Percentiles rank a stretch among this genome's conserved stretches.
These are phyloP conservation scores for Aldabrachelys gigantea DNA, from an alignment of 2,113 vertebrate species.

Conservation along the genomic window DNA sequence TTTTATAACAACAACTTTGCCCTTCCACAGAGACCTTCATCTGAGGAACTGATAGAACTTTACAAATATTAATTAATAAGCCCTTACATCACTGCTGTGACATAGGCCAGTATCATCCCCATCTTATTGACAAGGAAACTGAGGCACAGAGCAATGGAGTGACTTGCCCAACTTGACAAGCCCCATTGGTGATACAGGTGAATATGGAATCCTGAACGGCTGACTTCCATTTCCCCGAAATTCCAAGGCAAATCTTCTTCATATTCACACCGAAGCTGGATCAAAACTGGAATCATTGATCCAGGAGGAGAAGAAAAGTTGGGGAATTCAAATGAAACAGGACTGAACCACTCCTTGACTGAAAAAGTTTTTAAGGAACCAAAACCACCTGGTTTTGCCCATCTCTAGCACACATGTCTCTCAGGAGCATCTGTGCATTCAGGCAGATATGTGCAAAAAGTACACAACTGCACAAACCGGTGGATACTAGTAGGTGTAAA, in stretches of 20 bases:
- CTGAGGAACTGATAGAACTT: neutral
- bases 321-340: neutral
- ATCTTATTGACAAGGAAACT: neutral
- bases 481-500: neutral
- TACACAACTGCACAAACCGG: neutral
- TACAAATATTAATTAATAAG: neutral
- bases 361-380: neutral
- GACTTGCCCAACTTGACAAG: neutral
- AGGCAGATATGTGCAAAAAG: neutral
- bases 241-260: neutral
- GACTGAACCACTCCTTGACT: neutral
- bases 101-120: neutral
- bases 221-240: neutral
- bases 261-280: neutral
- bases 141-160: neutral
- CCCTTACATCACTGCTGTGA: neutral
- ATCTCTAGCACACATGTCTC: neutral
- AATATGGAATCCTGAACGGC: neutral
- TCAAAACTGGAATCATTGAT: neutral
- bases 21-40: neutral
- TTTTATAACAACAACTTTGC: neutral
- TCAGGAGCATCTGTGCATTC: neutral
- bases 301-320: neutral
- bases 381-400: neutral
- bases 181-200: neutral